Evolutionary conservation across 92 coral and sea anemone species (phyloP).

Genomic region (Siderastrea radians): DNA sequence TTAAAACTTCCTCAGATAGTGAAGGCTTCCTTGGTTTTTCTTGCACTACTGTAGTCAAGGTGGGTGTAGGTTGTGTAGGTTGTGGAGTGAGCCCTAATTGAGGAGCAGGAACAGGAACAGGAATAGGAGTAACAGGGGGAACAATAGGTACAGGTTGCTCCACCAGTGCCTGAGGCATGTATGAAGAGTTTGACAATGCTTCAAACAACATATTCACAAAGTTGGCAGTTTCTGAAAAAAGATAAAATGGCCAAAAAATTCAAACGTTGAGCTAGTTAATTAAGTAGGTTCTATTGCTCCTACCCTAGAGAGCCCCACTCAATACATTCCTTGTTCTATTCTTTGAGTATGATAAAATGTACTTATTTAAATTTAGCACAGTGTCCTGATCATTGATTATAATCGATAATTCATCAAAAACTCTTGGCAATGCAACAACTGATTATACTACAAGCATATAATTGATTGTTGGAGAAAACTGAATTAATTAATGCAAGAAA

Average conservation of each 20-base stretch:
- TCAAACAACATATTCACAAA: slow-evolving; percentile 95
- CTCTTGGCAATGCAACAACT: too few relatives aligned
- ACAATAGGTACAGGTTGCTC: slow-evolving; percentile 55
- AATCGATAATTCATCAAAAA: too few relatives aligned
- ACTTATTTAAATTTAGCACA: too few relatives aligned
- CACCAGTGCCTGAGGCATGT: slow-evolving; percentile 69
- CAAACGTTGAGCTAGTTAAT: too few relatives aligned
- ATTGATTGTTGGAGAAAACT: too few relatives aligned
- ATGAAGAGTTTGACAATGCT: slow-evolving; percentile 82
- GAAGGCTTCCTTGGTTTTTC: slow-evolving; percentile 71
- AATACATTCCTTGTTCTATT: too few relatives aligned
- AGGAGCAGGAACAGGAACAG: slow-evolving; percentile 38
- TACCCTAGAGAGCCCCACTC: too few relatives aligned
- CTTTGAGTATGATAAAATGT: too few relatives aligned
- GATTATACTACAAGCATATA: too few relatives aligned
- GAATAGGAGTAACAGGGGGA: background rate
- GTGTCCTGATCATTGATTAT: too few relatives aligned
- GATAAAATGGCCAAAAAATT: background rate
- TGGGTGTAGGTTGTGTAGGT: slow-evolving; percentile 2
- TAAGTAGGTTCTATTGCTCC: too few relatives aligned
- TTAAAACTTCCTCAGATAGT: slow-evolving; percentile 65
- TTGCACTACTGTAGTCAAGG: slow-evolving; percentile 23
- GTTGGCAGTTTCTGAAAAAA: slow-evolving; percentile 77
- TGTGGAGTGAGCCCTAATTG: slow-evolving; percentile 22
- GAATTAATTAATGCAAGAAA: too few relatives aligned